Evolutionary conservation across 2,113 vertebrate species (phyloP).

Genomic region (Myotis davidii): DNA sequence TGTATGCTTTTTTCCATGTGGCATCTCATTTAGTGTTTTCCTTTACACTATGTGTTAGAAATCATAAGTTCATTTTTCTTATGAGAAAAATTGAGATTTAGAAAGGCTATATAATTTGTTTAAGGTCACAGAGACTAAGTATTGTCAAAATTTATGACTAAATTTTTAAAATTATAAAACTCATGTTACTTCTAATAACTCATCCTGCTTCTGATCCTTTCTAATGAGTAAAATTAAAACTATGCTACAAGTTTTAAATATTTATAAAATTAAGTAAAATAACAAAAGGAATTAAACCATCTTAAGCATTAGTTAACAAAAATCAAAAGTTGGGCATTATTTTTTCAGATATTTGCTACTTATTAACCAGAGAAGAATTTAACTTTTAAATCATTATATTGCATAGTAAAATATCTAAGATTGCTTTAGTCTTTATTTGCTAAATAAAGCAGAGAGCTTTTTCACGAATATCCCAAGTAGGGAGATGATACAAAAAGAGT

Average conservation of each 20-base stretch:
- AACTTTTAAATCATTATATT: neutral
- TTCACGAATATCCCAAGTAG: neutral
- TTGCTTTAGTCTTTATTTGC: neutral
- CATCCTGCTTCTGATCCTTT: neutral
- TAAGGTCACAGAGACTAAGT: neutral
- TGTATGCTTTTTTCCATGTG: neutral
- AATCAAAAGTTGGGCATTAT: neutral
- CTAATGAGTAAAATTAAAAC: neutral
- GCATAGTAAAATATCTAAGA: neutral
- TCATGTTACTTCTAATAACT: neutral
- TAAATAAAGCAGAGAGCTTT: neutral
- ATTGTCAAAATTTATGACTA: neutral
- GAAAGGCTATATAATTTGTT: neutral
- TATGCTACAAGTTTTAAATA: neutral
- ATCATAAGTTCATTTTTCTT: neutral
- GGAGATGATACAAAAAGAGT: neutral
- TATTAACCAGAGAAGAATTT: neutral
- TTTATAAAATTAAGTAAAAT: neutral
- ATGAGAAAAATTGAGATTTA: neutral
- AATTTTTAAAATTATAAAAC: neutral
- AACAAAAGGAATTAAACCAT: neutral
- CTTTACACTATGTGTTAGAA: neutral
- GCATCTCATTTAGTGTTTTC: neutral
- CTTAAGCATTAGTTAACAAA: neutral
- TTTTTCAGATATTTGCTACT: neutral